Percentiles rank a stretch among this genome's conserved stretches.
phyloP scores from a whole-genome alignment of 2,888 invertebrate genomes.

The Bhutanitis thaidina region DNA sequence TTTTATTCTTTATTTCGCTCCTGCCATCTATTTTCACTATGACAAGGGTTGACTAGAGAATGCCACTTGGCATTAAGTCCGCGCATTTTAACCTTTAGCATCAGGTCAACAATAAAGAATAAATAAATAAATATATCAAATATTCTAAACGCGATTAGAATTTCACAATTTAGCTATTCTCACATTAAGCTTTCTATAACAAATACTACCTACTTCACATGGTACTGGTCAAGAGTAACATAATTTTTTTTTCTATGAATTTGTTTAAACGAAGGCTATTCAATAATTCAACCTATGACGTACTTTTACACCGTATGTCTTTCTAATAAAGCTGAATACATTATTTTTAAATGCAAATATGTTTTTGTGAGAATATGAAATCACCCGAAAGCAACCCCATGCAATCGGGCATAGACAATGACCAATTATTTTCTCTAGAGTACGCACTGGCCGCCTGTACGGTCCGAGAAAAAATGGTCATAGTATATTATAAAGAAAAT shows the following conservation, averaged over 20 bases:
- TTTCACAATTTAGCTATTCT: no score
- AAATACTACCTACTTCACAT: no score
- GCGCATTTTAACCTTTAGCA: no score
- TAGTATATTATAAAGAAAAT: conserved; percentile 8
- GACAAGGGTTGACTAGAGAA: no score
- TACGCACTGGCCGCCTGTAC: conserved; percentile 27
- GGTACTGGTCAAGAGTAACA: conserved; percentile 19
- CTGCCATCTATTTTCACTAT: no score
- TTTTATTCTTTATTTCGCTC: no score
- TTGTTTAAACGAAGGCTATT: conserved; percentile 4
- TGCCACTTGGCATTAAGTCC: no score
- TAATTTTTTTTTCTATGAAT: conserved; percentile 15
- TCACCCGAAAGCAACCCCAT: conserved; percentile 39
- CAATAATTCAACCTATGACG: background rate
- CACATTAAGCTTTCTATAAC: background rate
- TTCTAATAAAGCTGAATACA: conserved; percentile 2
- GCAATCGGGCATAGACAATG: conserved; percentile 46
- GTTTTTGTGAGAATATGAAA: conserved; percentile 29
- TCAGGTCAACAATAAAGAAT: no score
- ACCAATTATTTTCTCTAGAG: conserved; percentile 38
- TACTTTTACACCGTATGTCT: background rate
- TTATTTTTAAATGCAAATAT: conserved; percentile 16
- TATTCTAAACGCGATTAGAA: no score
- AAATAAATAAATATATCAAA: no score
- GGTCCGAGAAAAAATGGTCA: conserved; percentile 30